These are phyloP conservation scores for Cephus pulcher DNA, from an alignment of 2,888 invertebrate species.

Conservation along the genomic window DNA sequence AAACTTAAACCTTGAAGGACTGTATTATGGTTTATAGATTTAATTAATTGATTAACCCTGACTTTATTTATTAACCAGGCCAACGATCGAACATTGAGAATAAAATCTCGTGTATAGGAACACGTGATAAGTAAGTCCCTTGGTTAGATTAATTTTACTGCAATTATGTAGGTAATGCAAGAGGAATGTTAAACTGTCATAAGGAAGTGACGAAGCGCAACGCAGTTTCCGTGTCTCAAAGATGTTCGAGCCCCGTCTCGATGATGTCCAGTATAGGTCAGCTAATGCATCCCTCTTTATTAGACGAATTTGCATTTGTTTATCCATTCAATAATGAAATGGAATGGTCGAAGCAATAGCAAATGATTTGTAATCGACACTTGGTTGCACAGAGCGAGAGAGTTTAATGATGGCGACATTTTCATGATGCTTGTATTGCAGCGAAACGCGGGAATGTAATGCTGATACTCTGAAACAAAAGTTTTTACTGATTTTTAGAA, in stretches of 20 bases:
- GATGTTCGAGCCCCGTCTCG: constrained; percentile 10
- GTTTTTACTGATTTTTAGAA: constrained; percentile 68
- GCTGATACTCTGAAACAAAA: neutral
- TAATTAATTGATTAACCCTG: neutral
- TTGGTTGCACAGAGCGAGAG: neutral
- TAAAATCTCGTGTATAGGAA: neutral
- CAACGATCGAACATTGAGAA: neutral
- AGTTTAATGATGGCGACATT: neutral
- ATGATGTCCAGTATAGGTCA: constrained; percentile 40
- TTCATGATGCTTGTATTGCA: neutral
- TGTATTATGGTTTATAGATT: neutral
- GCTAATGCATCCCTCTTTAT: constrained; percentile 10
- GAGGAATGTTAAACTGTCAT: constrained; percentile 14
- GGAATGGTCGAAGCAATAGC: neutral
- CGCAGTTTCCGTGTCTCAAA: neutral
- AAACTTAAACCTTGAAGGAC: neutral
- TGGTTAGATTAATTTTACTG: neutral
- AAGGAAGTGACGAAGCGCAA: neutral
- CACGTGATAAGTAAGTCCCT: neutral
- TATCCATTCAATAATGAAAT: neutral
- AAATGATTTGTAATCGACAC: neutral
- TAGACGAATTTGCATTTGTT: neutral
- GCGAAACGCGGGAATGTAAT: neutral
- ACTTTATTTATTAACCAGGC: neutral
- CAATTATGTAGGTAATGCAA: constrained; percentile 17